Evolutionary conservation across 2,888 invertebrate genomes (phyloP), one percentile per base, ranked within the genome.

Genomic region (Campaea margaritaria): DNA sequence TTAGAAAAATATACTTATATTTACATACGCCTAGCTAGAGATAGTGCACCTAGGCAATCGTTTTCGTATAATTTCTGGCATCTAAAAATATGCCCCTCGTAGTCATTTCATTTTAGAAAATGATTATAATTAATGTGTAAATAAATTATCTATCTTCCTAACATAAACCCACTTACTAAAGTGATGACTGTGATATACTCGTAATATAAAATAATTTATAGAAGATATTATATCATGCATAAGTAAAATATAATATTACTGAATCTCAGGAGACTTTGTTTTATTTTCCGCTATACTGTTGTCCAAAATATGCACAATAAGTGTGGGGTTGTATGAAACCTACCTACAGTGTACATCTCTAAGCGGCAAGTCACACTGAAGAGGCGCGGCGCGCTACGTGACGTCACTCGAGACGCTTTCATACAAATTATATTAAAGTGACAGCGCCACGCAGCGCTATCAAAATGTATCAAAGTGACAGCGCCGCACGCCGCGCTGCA

Each of bases 121-220:
- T 58, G 41, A 54, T 48, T 55, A 49, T 72, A 73, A n/a, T n/a
- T 74, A 21, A 3, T 71, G 36, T 69, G 61, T 65, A 62, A 55
- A 67, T 69, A 58, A 42, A 47, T 49, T 39, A 50, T 48, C 42
- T 71, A 73, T 69, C 68, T 75, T 71, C 76, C 74, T 80, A 81
- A 83, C 79, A 76, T 82, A 83, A 79, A 85, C 83, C 86, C 89
- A 91, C 89, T 90, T 88, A 83, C 79, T 91, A 85, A 92, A 90
- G 89, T 90, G 90, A 87, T 84, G 86, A 91, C 91, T 92, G 91
- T 92, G 91, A 92, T 92, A 92, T 91, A 90, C 86, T 88, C 86
- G 80, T 88, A 88, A 86, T 72, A 82, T 80, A 78, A 74, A 69
- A 70, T 73, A 73, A 81, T 76, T 76, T 51, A 56, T 63, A 84